These are phyloP conservation scores for Brachyopa scutellaris DNA, from an alignment of 2,888 invertebrate genomes.

Conservation along the genomic window DNA sequence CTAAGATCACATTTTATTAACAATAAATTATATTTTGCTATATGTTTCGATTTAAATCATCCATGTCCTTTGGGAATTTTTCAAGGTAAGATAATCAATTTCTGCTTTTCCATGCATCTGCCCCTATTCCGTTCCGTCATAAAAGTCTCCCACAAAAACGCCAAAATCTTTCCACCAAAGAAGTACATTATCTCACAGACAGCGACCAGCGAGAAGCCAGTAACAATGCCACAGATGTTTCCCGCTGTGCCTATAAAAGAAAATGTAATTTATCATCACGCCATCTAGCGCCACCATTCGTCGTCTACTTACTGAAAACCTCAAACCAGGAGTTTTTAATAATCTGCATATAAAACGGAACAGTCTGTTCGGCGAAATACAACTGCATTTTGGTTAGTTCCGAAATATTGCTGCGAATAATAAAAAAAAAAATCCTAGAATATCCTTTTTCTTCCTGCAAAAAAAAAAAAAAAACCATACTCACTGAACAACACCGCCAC, in stretches of 20 bases:
- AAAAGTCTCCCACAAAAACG: conserved; percentile 29
- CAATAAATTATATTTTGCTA: too few species aligned
- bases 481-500: conserved; percentile 39
- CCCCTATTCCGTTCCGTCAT: conserved; percentile 18
- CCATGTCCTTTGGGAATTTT: neutral
- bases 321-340: conserved; percentile 84
- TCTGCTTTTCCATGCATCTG: neutral
- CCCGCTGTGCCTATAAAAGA: conserved; percentile 85
- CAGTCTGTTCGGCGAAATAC: conserved; percentile 76
- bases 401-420: conserved; percentile 39
- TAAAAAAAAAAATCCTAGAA: too few species aligned
- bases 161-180: conserved; percentile 76
- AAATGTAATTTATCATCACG: conserved; percentile 43
- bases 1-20: too few species aligned
- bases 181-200: conserved; percentile 85
- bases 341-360: conserved; percentile 77
- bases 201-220: conserved; percentile 86
- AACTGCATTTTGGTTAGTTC: conserved; percentile 77
- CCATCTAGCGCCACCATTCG: neutral
- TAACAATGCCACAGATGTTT: conserved; percentile 85
- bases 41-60: neutral
- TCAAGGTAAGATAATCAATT: conserved; percentile 62
- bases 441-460: too few species aligned
- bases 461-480: conserved; percentile 1
- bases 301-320: conserved; percentile 84